phyloP scores from a whole-genome alignment of 37 sponge, comb jelly and placozoan species.

The Ianthella basta region DNA sequence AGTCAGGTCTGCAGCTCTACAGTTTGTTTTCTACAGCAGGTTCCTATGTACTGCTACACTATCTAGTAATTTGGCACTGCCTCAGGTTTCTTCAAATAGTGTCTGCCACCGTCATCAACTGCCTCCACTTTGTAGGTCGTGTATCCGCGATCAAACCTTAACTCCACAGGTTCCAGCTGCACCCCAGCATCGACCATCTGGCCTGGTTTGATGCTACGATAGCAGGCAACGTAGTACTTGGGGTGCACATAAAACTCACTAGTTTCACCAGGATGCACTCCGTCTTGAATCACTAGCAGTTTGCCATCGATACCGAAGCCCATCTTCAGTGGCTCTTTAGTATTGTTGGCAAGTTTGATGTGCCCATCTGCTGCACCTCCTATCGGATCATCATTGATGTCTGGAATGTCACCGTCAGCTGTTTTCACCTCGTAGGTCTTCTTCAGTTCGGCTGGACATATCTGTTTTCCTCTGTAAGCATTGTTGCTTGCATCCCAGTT shows the following conservation, averaged over 20 bases:
- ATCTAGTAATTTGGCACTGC: too few species aligned
- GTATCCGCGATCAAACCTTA: conserved; percentile 2
- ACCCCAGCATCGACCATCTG: neutral
- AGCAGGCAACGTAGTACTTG: conserved; percentile 12
- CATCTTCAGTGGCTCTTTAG: neutral
- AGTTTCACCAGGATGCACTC: neutral
- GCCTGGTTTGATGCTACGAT: conserved; percentile 4
- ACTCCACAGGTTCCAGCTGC: neutral
- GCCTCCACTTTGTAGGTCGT: neutral
- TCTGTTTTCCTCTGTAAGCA: neutral
- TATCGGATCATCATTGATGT: neutral
- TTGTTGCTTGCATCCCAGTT: neutral
- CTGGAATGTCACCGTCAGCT: conserved; percentile 4
- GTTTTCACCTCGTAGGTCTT: neutral
- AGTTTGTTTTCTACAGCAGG: too few species aligned
- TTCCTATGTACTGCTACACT: too few species aligned
- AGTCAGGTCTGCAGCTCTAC: too few species aligned
- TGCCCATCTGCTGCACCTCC: neutral
- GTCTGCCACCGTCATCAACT: neutral
- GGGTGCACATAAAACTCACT: neutral
- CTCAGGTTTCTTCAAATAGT: neutral
- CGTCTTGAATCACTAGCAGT: neutral
- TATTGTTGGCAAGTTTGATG: neutral
- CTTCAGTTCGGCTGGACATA: neutral
- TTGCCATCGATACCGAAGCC: neutral